A percentile compares a stretch with the other conserved stretches of the same genome.
Evolutionary conservation across 1,140 invertebrate species (phyloP).

Genomic region (Lordiphosa collinella): DNA sequence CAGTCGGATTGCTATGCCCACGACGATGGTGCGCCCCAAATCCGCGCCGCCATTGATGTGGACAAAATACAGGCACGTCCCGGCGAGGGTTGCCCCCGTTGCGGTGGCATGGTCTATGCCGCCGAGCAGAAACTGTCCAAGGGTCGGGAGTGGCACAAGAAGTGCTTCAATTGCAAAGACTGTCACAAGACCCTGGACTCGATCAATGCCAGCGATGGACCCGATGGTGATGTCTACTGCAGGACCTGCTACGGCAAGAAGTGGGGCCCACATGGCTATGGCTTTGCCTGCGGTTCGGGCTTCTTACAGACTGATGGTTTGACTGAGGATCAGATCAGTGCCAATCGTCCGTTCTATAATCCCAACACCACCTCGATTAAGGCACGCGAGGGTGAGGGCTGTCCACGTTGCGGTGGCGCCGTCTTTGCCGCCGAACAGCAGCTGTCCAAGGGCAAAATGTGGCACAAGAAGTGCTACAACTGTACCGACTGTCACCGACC

Average conservation of each 20-base stretch:
- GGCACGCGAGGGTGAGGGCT: constrained; percentile 92
- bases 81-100: constrained; percentile 93
- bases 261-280: constrained; percentile 96
- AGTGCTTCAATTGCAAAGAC: constrained; percentile 98
- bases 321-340: constrained; percentile 90
- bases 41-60: constrained; percentile 87
- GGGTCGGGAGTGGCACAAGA: constrained; percentile 96
- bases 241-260: constrained; percentile 85
- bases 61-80: constrained; percentile 88
- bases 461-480: constrained; percentile 97
- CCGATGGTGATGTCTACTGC: constrained; percentile 93
- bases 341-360: constrained; percentile 87
- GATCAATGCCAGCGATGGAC: constrained; percentile 94
- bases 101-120: constrained; percentile 93
- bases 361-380: constrained; percentile 93
- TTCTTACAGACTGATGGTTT: constrained; percentile 94
- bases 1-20: constrained; percentile 85
- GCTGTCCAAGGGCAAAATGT: constrained; percentile 95
- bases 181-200: constrained; percentile 96
- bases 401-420: constrained; percentile 94
- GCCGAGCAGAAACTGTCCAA: constrained; percentile 94
- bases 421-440: constrained; percentile 97
- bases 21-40: constrained; percentile 67
- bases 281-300: constrained; percentile 96
- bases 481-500: constrained; percentile 95